Evolutionary conservation across 2,797 vertebrate genomes (phyloP).

Genomic region (Oreochromis mossambicus): DNA sequence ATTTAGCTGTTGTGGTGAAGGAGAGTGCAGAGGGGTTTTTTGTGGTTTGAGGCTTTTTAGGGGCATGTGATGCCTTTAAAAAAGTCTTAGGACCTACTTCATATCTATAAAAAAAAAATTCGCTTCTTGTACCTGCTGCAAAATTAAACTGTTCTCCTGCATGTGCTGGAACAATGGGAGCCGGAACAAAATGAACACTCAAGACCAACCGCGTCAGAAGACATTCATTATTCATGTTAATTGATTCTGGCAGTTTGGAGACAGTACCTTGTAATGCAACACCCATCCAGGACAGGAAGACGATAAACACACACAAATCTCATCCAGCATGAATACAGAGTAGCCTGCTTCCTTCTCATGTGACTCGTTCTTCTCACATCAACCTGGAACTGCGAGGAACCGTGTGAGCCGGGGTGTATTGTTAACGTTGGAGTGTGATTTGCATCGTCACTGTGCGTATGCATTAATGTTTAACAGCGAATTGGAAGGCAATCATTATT

Average conservation of each 20-base stretch:
- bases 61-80: neutral
- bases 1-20: neutral
- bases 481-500: neutral
- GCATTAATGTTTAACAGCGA: neutral
- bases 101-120: conserved; percentile 14
- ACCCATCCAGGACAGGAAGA: conserved; percentile 56
- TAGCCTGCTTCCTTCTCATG: conserved; percentile 22
- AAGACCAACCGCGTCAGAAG: conserved; percentile 24
- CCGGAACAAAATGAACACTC: conserved; percentile 52
- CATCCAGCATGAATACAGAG: conserved; percentile 18
- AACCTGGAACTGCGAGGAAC: neutral
- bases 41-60: neutral
- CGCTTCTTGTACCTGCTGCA: conserved; percentile 19
- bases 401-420: neutral
- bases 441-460: neutral
- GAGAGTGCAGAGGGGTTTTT: neutral
- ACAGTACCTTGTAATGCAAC: conserved; percentile 75
- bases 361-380: conserved; percentile 13
- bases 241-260: conserved; percentile 78
- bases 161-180: conserved; percentile 34
- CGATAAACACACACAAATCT: conserved; percentile 48
- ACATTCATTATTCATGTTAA: conserved; percentile 83
- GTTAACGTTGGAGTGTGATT: neutral
- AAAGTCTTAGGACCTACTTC: neutral
- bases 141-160: conserved; percentile 22